Conservation (phyloP, 2,113 vertebrate genomes). For the Cyanistes caeruleus region DNA sequence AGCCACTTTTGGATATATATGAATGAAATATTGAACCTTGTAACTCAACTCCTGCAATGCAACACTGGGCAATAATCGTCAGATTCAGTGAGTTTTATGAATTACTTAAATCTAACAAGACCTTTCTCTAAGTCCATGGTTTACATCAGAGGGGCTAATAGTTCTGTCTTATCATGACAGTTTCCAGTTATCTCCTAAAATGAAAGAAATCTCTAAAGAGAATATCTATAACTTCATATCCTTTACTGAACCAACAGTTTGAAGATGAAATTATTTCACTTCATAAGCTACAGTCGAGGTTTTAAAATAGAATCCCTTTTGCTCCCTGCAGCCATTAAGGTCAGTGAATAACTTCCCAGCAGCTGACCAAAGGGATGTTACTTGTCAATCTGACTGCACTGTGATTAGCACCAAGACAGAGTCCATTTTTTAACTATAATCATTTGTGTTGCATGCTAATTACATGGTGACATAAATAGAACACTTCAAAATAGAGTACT, state of each 20-base stretch:
- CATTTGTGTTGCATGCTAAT: neutral
- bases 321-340: neutral
- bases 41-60: neutral
- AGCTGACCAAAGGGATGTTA: neutral
- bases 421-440: neutral
- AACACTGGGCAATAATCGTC: neutral
- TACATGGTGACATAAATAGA: neutral
- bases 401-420: neutral
- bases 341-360: neutral
- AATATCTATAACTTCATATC: neutral
- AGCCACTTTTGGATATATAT: neutral
- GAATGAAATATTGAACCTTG: neutral
- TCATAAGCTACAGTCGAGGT: neutral
- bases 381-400: neutral
- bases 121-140: neutral
- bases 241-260: neutral
- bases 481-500: neutral
- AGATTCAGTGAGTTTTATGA: neutral
- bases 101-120: neutral
- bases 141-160: neutral
- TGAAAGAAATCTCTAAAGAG: neutral
- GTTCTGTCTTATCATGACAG: neutral
- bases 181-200: neutral
- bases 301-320: neutral
- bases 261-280: neutral